A percentile compares a stretch with the other conserved stretches of the same genome.
Evolutionary conservation across 2,797 vertebrate genomes (phyloP).

Genomic region (Carcharodon carcharias): DNA sequence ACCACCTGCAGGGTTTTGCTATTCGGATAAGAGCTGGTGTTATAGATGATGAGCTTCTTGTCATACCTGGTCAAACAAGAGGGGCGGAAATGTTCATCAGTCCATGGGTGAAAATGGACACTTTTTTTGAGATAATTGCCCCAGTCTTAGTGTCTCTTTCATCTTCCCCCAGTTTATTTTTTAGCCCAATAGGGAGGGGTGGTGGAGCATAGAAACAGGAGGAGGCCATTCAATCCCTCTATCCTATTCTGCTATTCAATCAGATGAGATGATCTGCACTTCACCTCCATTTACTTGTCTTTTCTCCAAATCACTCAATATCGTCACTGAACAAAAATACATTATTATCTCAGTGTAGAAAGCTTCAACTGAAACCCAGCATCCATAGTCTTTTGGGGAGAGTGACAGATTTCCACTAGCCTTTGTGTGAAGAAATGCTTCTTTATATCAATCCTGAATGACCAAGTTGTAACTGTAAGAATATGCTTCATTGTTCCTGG

Average conservation of each 20-base stretch:
- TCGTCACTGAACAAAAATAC: neutral
- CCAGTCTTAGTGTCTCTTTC: neutral
- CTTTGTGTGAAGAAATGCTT: neutral
- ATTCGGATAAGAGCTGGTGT: constrained; percentile 45
- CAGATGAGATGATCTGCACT: neutral
- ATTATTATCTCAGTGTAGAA: neutral
- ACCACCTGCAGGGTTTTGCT: constrained; percentile 42
- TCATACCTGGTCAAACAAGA: constrained; percentile 44
- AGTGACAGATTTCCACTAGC: neutral
- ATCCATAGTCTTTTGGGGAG: neutral
- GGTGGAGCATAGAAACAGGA: neutral
- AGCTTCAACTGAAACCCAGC: neutral
- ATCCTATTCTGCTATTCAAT: neutral
- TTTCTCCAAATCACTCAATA: neutral
- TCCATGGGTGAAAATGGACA: no score
- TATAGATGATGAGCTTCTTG: constrained; percentile 46
- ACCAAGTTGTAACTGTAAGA: neutral
- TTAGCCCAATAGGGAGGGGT: no score
- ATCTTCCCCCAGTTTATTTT: neutral
- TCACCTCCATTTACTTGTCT: neutral
- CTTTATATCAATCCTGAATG: neutral
- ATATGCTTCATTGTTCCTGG: neutral
- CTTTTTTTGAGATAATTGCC: neutral
- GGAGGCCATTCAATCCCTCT: neutral
- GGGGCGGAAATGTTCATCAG: neutral